These are phyloP conservation scores for Mesocentrotus franciscanus DNA, from an alignment of 53 echinoderm and acorn worm species.

Conservation along the genomic window DNA sequence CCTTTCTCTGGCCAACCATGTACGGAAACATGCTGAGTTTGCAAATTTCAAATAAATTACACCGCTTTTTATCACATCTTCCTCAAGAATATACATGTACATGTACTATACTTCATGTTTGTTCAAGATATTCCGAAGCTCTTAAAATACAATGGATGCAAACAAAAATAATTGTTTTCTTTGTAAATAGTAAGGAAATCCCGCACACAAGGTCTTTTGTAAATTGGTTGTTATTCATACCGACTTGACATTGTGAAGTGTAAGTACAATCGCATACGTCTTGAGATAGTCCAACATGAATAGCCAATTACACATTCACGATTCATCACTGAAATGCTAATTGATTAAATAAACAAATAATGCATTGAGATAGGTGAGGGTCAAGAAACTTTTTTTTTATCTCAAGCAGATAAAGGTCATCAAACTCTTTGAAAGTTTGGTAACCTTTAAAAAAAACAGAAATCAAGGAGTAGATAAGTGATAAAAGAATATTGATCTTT, in stretches of 20 bases:
- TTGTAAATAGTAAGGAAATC: not conserved
- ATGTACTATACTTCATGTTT: not conserved
- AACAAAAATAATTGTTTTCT: not conserved
- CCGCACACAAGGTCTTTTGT: not conserved
- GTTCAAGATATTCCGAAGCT: not conserved
- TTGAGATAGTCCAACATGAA: not conserved
- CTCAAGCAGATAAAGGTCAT: not conserved
- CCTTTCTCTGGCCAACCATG: not conserved
- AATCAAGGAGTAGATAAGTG: not conserved
- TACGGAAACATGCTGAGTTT: not conserved
- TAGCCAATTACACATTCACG: not conserved
- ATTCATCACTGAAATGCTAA: slow-evolving; percentile 42
- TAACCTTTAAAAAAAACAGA: not conserved
- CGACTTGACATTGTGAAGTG: not conserved
- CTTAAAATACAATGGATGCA: not conserved
- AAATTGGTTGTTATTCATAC: not conserved
- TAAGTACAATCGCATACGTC: not conserved
- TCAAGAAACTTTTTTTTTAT: slow-evolving; percentile 20
- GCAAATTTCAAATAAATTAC: not conserved
- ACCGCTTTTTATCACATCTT: not conserved
- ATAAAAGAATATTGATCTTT: not conserved
- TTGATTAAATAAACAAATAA: slow-evolving; percentile 11
- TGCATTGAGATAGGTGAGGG: not conserved
- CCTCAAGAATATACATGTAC: not conserved
- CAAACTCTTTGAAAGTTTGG: slow-evolving; percentile 15